Percentiles rank a stretch among this genome's conserved stretches.
Conservation (phyloP, 2,888 invertebrate genomes). For the Phymatocera aterrima region DNA sequence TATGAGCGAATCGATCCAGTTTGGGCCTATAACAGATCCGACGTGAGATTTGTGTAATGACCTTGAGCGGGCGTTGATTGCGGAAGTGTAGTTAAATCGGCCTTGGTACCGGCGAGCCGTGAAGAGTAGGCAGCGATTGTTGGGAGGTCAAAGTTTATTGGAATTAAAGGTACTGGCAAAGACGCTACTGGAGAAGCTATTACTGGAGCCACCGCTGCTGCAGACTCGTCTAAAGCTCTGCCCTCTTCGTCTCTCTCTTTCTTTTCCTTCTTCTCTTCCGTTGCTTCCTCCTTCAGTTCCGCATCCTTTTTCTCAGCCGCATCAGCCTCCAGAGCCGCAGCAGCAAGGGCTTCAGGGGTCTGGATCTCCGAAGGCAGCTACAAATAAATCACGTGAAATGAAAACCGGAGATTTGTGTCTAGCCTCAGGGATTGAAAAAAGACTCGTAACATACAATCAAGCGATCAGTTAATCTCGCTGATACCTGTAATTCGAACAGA, state of each 20-base stretch:
- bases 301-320: not conserved
- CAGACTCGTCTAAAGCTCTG: not conserved
- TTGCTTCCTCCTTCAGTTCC: not conserved
- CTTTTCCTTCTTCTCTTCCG: constrained; percentile 1
- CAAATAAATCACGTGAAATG: not conserved
- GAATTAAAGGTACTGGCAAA: constrained; percentile 21
- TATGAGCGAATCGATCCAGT: constrained; percentile 19
- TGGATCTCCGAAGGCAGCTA: not conserved
- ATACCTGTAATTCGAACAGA: constrained; percentile 5
- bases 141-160: constrained; percentile 34
- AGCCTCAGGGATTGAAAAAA: not conserved
- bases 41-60: constrained; percentile 25
- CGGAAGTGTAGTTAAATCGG: constrained; percentile 55
- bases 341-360: not conserved
- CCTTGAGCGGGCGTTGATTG: constrained; percentile 55
- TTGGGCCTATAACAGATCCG: not conserved
- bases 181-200: not conserved
- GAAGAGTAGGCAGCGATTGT: constrained; percentile 20
- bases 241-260: too few species aligned
- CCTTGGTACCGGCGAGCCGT: constrained; percentile 51
- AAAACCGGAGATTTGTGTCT: not conserved
- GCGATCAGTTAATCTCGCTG: not conserved
- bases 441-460: not conserved
- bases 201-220: not conserved
- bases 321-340: not conserved